These are phyloP conservation scores for Alsophila aescularia DNA, from an alignment of 2,888 invertebrate species.

Conservation along the genomic window DNA sequence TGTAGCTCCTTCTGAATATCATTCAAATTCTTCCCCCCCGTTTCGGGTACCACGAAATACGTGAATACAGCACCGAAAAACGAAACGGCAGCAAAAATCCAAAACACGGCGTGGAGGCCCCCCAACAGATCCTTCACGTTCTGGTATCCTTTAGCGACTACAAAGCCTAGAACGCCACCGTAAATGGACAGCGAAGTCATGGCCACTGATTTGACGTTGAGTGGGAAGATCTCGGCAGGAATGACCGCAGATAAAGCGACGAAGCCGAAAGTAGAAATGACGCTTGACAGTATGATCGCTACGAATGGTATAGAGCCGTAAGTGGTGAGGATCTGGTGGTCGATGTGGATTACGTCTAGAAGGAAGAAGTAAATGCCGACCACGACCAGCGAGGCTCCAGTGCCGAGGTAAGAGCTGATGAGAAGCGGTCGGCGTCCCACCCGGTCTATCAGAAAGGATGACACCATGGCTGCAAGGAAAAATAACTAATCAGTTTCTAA, in stretches of 20 bases:
- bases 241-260: conserved; percentile 73
- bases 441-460: conserved; percentile 52
- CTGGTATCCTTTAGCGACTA: conserved; percentile 73
- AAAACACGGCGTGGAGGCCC: conserved; percentile 66
- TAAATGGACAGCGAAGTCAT: conserved; percentile 72
- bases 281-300: conserved; percentile 57
- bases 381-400: conserved; percentile 42
- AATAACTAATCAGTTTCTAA: background rate
- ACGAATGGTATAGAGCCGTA: conserved; percentile 58
- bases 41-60: conserved; percentile 74
- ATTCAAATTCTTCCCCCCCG: conserved; percentile 78
- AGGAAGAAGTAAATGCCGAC: conserved; percentile 63
- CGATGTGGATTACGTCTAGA: conserved; percentile 40
- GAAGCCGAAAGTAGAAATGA: conserved; percentile 64
- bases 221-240: conserved; percentile 80
- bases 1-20: conserved; percentile 79
- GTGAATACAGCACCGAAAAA: conserved; percentile 69
- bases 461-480: conserved; percentile 51
- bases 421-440: conserved; percentile 71
- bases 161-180: conserved; percentile 70
- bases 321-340: conserved; percentile 19
- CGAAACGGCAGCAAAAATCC: conserved; percentile 70
- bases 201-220: conserved; percentile 79
- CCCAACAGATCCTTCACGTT: conserved; percentile 67
- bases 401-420: conserved; percentile 60